Evolutionary conservation across 1,140 invertebrate species (phyloP), one percentile per base, ranked within the genome.

Genomic region (Hormaphis cornu): DNA sequence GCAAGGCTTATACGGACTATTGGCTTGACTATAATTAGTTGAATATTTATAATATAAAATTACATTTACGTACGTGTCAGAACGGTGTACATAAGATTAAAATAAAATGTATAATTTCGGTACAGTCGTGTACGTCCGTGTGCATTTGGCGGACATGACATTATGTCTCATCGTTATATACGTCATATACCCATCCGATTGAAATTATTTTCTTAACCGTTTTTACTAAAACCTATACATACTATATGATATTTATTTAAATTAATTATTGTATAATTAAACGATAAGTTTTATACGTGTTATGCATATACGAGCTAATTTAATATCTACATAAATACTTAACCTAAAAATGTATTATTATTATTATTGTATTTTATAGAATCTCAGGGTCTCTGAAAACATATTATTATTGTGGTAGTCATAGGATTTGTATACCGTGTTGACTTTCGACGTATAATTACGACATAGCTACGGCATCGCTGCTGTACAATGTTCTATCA

Each of bases 341-440:
- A 20, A 44, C 24, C 3, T 48, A 20, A 30, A 33, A 30, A 9
- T 10, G 20, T 24, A 48, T 30, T 58, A 40, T 37, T 18, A 37
- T 16, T 26, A 40, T 37, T 18, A 37, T 16, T 26, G 16, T 12
- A 40, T 24, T 58, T 12, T 58, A 58, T 58, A 58, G 53, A 58
- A 58, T 20, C 54, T 58, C 54, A 58, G 54, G 54, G 54, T 58
- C 54, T 24, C 54, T 58, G 54, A 58, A 58, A 35, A n/a, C n/a
- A n/a, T n/a, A n/a, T n/a, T n/a, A n/a, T n/a, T n/a, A n/a, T n/a
- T 24, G 1, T 40, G 3, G 8, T 58, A 58, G 14, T 40, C 40
- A 58, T 24, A 37, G 20, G 22, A 16, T 9, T 16, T n/a, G n/a
- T 58, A 40, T 26, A 12, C 18, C 33, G 12, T 37, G 10, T 16